Evolutionary conservation across 2,888 invertebrate species (phyloP).

Genomic region (Nemurella pictetii): DNA sequence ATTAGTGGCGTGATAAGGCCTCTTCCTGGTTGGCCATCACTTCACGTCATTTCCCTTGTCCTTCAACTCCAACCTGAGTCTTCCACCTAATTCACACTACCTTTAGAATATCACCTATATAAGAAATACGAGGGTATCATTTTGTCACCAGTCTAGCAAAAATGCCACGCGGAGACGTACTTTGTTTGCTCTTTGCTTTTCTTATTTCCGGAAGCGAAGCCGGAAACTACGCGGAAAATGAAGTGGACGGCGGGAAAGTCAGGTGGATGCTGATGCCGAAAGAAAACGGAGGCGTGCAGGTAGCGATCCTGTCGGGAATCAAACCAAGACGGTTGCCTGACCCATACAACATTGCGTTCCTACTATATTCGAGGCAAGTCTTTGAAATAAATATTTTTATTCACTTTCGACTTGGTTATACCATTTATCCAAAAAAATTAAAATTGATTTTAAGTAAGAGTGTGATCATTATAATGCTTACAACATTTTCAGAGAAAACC

Average conservation of each 20-base stretch:
- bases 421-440: too few relatives aligned
- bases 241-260: conserved; percentile 31
- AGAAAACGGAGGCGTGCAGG: conserved; percentile 44
- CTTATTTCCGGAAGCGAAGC: neutral
- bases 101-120: neutral
- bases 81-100: neutral
- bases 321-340: conserved; percentile 38
- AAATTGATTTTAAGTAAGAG: too few relatives aligned
- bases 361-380: conserved; percentile 44
- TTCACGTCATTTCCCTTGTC: neutral
- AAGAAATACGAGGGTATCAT: neutral
- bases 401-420: too few relatives aligned
- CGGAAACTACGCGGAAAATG: neutral
- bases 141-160: neutral
- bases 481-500: conserved; percentile 42
- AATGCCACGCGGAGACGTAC: neutral
- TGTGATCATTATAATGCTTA: neutral
- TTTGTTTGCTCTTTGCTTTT: neutral
- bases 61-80: neutral
- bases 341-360: conserved; percentile 43
- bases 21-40: neutral
- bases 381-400: neutral
- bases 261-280: conserved; percentile 47
- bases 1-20: neutral
- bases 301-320: conserved; percentile 45